These are phyloP conservation scores for Mimachlamys varia DNA, from an alignment of 2,888 invertebrate species.

Conservation along the genomic window DNA sequence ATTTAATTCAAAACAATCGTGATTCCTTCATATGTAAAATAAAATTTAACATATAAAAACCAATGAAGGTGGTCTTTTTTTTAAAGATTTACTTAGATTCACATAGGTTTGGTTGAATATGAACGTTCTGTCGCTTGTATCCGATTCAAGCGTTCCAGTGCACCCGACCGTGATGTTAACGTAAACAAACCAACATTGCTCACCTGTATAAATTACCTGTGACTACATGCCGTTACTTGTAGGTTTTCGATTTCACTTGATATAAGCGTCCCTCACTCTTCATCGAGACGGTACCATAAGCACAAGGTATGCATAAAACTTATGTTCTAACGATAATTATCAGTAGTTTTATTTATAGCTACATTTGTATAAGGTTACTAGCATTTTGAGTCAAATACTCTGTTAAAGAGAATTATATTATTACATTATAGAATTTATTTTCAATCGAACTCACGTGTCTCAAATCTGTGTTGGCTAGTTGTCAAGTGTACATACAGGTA, in stretches of 20 bases:
- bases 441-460: background rate
- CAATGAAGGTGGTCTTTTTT: too few species aligned
- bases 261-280: background rate
- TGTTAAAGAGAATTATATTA: too few species aligned
- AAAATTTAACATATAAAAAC: too few species aligned
- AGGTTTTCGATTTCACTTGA: constrained; percentile 2
- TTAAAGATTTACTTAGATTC: too few species aligned
- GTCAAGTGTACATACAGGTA: too few species aligned
- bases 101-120: too few species aligned
- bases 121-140: too few species aligned
- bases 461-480: background rate
- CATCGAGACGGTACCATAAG: background rate
- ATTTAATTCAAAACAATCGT: too few species aligned
- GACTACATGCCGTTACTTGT: constrained; percentile 13
- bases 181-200: background rate
- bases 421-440: background rate
- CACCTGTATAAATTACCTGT: constrained; percentile 32
- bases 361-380: too few species aligned
- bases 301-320: background rate
- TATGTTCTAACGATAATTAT: background rate
- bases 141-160: background rate
- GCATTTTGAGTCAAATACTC: too few species aligned
- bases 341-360: too few species aligned
- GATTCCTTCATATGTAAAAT: too few species aligned
- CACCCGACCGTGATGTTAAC: background rate